Conservation (phyloP, 2,113 vertebrate species). For the Panthera tigris region DNA sequence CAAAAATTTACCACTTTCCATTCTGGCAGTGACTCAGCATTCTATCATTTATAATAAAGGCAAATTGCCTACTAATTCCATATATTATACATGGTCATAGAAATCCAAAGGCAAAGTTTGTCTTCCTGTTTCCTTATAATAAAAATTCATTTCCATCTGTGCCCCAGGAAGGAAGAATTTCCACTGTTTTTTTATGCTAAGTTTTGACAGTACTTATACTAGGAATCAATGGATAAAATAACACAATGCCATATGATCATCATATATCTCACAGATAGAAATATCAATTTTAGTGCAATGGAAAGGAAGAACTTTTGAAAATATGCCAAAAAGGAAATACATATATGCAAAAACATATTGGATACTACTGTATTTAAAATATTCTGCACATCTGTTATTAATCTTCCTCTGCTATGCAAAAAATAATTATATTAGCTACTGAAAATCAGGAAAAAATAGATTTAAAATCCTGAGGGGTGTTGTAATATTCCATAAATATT, state of each 20-base stretch:
- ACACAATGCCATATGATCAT: not conserved
- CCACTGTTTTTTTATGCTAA: not conserved
- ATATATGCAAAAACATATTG: not conserved
- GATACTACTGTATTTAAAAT: not conserved
- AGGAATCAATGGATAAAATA: not conserved
- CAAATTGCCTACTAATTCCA: not conserved
- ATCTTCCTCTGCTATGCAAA: not conserved
- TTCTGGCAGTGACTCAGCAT: not conserved
- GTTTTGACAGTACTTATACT: not conserved
- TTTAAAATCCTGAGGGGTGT: not conserved
- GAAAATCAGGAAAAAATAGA: not conserved
- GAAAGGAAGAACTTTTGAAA: conserved; percentile 5
- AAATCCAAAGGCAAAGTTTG: not conserved
- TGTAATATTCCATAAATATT: not conserved
- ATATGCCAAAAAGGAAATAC: not conserved
- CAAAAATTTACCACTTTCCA: conserved; percentile 33
- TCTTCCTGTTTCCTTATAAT: not conserved
- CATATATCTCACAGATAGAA: not conserved
- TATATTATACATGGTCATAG: not conserved
- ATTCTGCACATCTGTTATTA: conserved; percentile 10
- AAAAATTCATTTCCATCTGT: conserved; percentile 25
- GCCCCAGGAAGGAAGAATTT: not conserved
- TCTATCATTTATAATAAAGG: not conserved
- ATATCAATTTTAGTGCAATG: not conserved
- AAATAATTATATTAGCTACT: not conserved